Evolutionary conservation across 2,113 vertebrate genomes (phyloP).

Genomic region (Alligator sinensis): DNA sequence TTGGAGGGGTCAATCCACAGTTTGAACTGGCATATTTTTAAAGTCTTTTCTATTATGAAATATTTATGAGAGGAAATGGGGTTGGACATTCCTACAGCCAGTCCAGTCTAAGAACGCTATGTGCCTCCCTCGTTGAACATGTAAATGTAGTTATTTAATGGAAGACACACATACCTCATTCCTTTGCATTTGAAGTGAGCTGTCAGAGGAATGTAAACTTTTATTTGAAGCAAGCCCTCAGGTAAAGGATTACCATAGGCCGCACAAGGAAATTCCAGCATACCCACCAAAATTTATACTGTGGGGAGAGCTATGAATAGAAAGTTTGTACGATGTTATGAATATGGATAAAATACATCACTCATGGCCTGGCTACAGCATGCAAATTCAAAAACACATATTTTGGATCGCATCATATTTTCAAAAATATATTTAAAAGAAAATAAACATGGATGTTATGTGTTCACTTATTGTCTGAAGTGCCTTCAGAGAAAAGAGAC

Average conservation of each 20-base stretch:
- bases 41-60: conserved; percentile 79
- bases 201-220: conserved; percentile 81
- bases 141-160: conserved; percentile 79
- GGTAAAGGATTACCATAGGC: conserved; percentile 80
- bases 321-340: conserved; percentile 85
- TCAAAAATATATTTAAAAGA: conserved; percentile 80
- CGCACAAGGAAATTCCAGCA: conserved; percentile 81
- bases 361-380: conserved; percentile 70
- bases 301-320: conserved; percentile 83
- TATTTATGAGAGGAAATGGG: conserved; percentile 85
- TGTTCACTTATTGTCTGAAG: conserved; percentile 74
- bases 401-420: conserved; percentile 81
- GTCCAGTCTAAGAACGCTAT: conserved; percentile 74
- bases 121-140: conserved; percentile 76
- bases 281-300: conserved; percentile 76
- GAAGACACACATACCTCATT: conserved; percentile 78
- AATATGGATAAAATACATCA: conserved; percentile 86
- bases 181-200: conserved; percentile 83
- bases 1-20: conserved; percentile 67
- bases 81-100: conserved; percentile 81
- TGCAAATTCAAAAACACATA: conserved; percentile 80
- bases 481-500: conserved; percentile 68
- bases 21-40: conserved; percentile 80
- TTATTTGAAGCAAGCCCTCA: conserved; percentile 77
- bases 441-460: conserved; percentile 79